A percentile compares a stretch with the other conserved stretches of the same genome.
Conservation (phyloP, 2,113 vertebrate genomes). For the Corythaixoides concolor region DNA sequence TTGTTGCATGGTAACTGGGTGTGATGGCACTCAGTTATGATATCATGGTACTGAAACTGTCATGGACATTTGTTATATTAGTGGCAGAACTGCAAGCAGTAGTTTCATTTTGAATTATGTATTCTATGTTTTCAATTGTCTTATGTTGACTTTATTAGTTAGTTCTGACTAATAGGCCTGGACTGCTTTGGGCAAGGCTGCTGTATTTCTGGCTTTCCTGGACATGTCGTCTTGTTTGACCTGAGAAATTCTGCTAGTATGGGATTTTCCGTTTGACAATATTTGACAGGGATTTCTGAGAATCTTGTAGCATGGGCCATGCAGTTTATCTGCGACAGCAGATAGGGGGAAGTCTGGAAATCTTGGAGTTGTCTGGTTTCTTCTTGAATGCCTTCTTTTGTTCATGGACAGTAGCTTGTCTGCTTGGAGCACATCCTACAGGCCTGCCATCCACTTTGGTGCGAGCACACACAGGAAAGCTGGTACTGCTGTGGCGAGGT, state of each 20-base stretch:
- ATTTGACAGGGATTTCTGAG: not conserved
- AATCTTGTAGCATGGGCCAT: rapidly evolving
- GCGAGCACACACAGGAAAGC: not conserved
- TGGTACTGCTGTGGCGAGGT: not conserved
- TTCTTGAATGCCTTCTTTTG: not conserved
- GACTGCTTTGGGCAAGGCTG: not conserved
- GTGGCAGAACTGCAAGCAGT: not conserved
- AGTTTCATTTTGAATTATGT: not conserved
- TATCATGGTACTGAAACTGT: not conserved
- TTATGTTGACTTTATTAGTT: not conserved
- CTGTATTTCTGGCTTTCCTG: not conserved
- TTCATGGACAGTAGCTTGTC: not conserved
- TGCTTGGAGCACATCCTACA: not conserved
- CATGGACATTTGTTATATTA: not conserved
- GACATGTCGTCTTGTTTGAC: rapidly evolving
- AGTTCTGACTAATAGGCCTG: not conserved
- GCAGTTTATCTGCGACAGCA: not conserved
- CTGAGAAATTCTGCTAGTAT: not conserved
- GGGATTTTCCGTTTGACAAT: not conserved
- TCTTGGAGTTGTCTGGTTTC: not conserved
- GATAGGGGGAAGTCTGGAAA: not conserved
- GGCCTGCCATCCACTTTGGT: not conserved
- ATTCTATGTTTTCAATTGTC: not conserved
- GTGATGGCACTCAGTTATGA: not conserved
- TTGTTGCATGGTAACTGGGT: not conserved